These are phyloP conservation scores for Amaurobius ferox DNA, from an alignment of 2,888 invertebrate genomes.

Conservation along the genomic window DNA sequence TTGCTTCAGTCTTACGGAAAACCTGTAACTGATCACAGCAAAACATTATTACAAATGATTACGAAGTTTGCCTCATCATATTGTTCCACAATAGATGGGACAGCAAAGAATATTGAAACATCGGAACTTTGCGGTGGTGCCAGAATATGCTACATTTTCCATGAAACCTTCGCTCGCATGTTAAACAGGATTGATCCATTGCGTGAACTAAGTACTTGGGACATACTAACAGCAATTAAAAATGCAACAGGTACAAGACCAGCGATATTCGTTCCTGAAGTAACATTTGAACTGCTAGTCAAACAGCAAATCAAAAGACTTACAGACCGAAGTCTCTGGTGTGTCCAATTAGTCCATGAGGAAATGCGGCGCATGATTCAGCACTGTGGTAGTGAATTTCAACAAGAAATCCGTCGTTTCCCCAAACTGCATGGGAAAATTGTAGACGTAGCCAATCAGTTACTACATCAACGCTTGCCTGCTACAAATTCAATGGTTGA, in stretches of 20 bases:
- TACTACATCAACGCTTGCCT: slow-evolving; percentile 93
- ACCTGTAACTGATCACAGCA: slow-evolving; percentile 96
- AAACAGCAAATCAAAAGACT: slow-evolving; percentile 97
- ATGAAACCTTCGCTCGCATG: slow-evolving; percentile 97
- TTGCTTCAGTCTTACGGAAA: slow-evolving; percentile 97
- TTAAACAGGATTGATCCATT: slow-evolving; percentile 97
- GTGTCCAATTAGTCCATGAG: slow-evolving; percentile 98
- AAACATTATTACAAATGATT: slow-evolving; percentile 97
- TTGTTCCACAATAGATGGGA: slow-evolving; percentile 98
- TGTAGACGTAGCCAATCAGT: slow-evolving; percentile 97
- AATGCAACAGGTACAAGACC: slow-evolving; percentile 89
- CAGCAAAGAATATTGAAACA: slow-evolving; percentile 97
- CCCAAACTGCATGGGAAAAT: slow-evolving; percentile 98
- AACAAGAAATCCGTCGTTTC: slow-evolving; percentile 98
- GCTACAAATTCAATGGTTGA: slow-evolving; percentile 98
- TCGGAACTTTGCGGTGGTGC: slow-evolving; percentile 99
- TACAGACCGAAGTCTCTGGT: slow-evolving; percentile 96
- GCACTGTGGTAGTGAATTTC: slow-evolving; percentile 95
- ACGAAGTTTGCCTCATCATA: slow-evolving; percentile 99
- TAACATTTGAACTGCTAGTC: slow-evolving; percentile 97
- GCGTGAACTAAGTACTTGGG: slow-evolving; percentile 92
- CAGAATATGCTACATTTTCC: slow-evolving; percentile 99
- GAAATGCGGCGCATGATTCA: slow-evolving; percentile 99
- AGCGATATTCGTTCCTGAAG: slow-evolving; percentile 82
- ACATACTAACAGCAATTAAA: slow-evolving; percentile 97